Evolutionary conservation across 2,113 vertebrate genomes (phyloP).

Genomic region (Macquaria ambigua): DNA sequence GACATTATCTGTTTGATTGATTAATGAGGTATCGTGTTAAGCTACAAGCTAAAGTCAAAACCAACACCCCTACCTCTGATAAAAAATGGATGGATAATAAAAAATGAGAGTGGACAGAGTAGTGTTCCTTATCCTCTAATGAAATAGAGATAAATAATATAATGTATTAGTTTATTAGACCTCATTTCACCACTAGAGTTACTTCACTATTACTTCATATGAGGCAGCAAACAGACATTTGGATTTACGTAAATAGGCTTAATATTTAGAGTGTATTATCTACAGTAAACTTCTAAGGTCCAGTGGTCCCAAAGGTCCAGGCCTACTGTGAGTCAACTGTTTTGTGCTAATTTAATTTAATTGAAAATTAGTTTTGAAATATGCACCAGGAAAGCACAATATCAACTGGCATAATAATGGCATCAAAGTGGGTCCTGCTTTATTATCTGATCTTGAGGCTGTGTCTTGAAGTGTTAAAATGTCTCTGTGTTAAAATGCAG

Average conservation of each 20-base stretch:
- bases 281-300: not conserved
- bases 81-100: not conserved
- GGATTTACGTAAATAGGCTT: not conserved
- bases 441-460: not conserved
- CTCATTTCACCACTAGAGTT: not conserved
- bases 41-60: not conserved
- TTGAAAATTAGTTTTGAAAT: not conserved
- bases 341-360: not conserved
- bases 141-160: constrained; percentile 18
- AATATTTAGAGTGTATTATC: not conserved
- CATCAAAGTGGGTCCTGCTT: not conserved
- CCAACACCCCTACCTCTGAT: not conserved
- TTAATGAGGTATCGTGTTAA: not conserved
- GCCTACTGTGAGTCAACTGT: not conserved
- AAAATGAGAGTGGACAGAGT: not conserved
- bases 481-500: not conserved
- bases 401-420: not conserved
- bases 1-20: constrained; percentile 25
- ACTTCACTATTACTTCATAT: not conserved
- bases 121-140: no score
- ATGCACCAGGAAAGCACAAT: not conserved
- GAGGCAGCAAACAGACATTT: not conserved
- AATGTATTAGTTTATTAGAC: not conserved
- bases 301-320: not conserved
- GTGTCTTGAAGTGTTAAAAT: not conserved